phyloP scores from a whole-genome alignment of 1,140 invertebrate species.

The Planococcus citri region DNA sequence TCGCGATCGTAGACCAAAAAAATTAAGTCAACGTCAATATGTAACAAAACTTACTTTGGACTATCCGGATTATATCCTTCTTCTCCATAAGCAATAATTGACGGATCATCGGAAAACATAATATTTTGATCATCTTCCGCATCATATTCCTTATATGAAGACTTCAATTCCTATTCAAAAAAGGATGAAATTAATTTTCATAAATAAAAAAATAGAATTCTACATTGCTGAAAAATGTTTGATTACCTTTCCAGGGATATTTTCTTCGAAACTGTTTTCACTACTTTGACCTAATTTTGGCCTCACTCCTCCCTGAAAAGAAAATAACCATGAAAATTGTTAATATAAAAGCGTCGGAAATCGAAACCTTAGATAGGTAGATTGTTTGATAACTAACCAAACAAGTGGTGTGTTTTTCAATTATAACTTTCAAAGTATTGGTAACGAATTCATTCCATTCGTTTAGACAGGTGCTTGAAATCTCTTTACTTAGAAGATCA shows the following conservation, averaged over 20 bases:
- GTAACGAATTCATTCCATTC: background rate
- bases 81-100: background rate
- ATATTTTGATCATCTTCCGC: conserved; percentile 3
- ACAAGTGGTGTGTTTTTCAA: background rate
- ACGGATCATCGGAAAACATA: background rate
- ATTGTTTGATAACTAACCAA: no score
- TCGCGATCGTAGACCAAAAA: background rate
- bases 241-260: conserved; percentile 6
- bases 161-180: conserved; percentile 5
- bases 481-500: background rate
- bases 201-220: background rate
- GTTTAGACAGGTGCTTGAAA: background rate
- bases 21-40: background rate
- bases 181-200: no score
- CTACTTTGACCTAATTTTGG: conserved; percentile 1
- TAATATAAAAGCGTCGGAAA: background rate
- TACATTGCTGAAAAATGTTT: no score
- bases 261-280: conserved; percentile 11
- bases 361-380: no score
- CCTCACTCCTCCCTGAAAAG: background rate
- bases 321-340: background rate
- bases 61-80: background rate
- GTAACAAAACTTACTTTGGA: background rate
- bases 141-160: background rate
- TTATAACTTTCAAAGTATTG: background rate